These are phyloP conservation scores for Picathartes gymnocephalus DNA, from an alignment of 2,113 vertebrate genomes.

Conservation along the genomic window DNA sequence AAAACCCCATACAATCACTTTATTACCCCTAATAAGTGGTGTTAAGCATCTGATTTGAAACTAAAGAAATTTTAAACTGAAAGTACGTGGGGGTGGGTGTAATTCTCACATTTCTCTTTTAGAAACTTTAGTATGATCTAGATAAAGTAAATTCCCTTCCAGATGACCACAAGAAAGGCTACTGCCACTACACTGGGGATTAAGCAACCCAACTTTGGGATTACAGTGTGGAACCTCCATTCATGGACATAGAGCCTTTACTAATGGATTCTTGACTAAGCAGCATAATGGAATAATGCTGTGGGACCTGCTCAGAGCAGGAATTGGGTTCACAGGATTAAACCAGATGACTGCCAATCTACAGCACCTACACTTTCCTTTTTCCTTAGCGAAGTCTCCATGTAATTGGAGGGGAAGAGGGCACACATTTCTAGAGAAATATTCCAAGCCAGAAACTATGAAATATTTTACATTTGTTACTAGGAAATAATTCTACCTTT, in stretches of 20 bases:
- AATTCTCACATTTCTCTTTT: background rate
- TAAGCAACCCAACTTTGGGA: background rate
- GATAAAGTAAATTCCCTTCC: background rate
- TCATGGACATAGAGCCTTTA: background rate
- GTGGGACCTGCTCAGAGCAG: background rate
- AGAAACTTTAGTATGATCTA: background rate
- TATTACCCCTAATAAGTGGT: background rate
- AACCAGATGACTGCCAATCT: background rate
- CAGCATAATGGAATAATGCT: background rate
- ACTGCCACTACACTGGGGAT: background rate
- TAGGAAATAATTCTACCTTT: background rate
- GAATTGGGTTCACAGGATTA: background rate
- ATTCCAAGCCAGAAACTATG: background rate
- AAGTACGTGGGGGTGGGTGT: background rate
- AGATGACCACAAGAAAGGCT: background rate
- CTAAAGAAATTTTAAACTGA: background rate
- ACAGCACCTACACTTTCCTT: background rate
- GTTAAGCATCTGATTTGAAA: background rate
- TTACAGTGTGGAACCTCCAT: background rate
- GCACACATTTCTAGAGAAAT: background rate
- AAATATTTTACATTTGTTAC: background rate
- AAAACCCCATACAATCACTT: background rate
- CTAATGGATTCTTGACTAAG: background rate
- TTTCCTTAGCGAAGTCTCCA: background rate
- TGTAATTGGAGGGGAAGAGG: background rate